Evolutionary conservation across 2,113 vertebrate species (phyloP), one percentile per base, ranked within the genome.

Genomic region (Acanthochromis polyacanthus): DNA sequence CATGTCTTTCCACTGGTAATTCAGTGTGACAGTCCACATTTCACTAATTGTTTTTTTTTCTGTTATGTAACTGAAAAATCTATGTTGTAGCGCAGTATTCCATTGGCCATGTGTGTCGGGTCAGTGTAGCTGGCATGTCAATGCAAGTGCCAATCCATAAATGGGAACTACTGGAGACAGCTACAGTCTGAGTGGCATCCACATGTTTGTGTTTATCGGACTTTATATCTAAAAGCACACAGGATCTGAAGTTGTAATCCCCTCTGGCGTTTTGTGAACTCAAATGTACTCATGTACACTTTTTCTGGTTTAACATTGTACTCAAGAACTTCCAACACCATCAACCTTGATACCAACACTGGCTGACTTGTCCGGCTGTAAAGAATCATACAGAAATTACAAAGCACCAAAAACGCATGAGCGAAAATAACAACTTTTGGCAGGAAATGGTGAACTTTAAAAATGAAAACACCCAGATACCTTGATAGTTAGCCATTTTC

Each of bases 31-130:
- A 68, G 58, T 12, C 7, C 14, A 51, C 74, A 77, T 82, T 87
- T 68, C 68, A 45, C 51, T 10, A 16, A 36, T 58, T 61, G 14
- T 50, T 78, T 70, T 70, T 63, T 57, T 19, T 69, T n/a, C 17
- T 19, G 14, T 91, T 87, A 89, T 25, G 30, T 70, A 91, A 91
- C 80, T 4, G 22, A 25, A 32, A 50, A 60, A 43, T 10, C 59
- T 25, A 5, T 60, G 56, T 53, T 56, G 53, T 25, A 38, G 69
- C 0, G 5, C 12, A 16, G 43, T 64, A 11, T 71, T 80, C 66
- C 75, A 84, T 63, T 55, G 73, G 43, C 57, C 50, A 55, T n/a
- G 15, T 60, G 52, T 58, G 51, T 75, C 52, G 50, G 74, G 38
- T 73, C 69, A 64, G 63, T 83, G 87, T 60, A 71, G 78, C 53